These are phyloP conservation scores for Litoditis marina DNA, from an alignment of 2,888 invertebrate genomes.

Conservation along the genomic window DNA sequence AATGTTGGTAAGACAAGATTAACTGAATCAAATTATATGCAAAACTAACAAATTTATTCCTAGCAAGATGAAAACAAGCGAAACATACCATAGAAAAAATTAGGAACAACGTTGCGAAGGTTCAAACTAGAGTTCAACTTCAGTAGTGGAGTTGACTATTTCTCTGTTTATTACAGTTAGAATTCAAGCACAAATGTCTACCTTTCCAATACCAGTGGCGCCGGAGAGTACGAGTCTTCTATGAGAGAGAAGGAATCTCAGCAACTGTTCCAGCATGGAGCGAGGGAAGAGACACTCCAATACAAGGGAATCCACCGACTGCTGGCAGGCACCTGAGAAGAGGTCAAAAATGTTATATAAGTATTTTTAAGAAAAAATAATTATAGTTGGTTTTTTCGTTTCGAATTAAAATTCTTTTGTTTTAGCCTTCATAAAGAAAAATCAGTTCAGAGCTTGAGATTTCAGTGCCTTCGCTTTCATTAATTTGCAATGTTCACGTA, in stretches of 20 bases:
- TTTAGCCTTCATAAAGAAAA: too few relatives aligned
- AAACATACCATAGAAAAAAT: background rate
- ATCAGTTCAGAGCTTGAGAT: too few relatives aligned
- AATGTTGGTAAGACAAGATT: too few relatives aligned
- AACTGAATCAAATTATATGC: too few relatives aligned
- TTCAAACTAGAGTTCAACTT: background rate
- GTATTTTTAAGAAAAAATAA: too few relatives aligned
- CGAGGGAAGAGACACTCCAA: slow-evolving; percentile 56
- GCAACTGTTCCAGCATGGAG: slow-evolving; percentile 77
- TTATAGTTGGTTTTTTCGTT: background rate
- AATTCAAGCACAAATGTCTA: too few relatives aligned
- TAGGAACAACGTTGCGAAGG: background rate
- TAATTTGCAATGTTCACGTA: too few relatives aligned
- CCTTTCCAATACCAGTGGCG: slow-evolving; percentile 66
- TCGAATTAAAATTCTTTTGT: background rate
- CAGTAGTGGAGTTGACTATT: too few relatives aligned
- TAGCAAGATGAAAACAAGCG: background rate
- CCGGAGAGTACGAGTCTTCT: slow-evolving; percentile 90
- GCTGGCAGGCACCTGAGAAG: slow-evolving; percentile 72
- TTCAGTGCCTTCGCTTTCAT: too few relatives aligned
- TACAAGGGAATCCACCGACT: slow-evolving; percentile 80
- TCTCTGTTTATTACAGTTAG: too few relatives aligned
- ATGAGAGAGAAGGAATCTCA: slow-evolving; percentile 85
- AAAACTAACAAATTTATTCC: too few relatives aligned
- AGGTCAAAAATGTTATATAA: too few relatives aligned